These are phyloP conservation scores for Dasyornis broadbenti DNA, from an alignment of 2,113 vertebrate species.

Conservation along the genomic window DNA sequence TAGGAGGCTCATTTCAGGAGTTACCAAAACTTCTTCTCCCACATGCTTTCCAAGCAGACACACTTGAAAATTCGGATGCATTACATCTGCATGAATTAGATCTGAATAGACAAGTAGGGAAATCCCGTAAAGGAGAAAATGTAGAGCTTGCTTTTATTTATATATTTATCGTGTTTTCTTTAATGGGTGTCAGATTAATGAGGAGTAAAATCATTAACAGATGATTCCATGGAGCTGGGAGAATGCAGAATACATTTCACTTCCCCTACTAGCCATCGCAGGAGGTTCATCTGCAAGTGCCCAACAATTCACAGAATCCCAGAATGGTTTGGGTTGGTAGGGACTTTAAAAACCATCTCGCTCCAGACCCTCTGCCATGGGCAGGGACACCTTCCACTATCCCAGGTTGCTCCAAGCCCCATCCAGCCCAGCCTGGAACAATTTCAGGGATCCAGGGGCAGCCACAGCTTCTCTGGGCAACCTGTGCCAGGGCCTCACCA, in stretches of 20 bases:
- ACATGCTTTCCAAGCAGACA: neutral
- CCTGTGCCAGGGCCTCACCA: neutral
- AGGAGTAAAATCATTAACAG: neutral
- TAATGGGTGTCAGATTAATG: neutral
- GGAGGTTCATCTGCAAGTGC: neutral
- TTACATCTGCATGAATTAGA: neutral
- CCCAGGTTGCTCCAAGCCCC: neutral
- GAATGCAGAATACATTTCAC: neutral
- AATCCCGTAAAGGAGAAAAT: neutral
- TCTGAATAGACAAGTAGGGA: neutral
- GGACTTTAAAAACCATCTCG: neutral
- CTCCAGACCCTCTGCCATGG: neutral
- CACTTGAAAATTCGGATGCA: neutral
- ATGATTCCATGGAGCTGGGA: neutral
- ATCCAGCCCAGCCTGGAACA: rapidly evolving
- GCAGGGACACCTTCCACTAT: neutral
- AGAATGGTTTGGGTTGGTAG: neutral
- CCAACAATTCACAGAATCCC: neutral
- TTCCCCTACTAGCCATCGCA: neutral
- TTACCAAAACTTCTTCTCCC: neutral
- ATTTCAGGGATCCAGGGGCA: neutral
- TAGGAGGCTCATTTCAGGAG: neutral
- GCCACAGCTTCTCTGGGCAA: neutral
- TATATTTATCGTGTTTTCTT: neutral
- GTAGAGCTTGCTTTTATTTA: neutral